A percentile compares a stretch with the other conserved stretches of the same genome.
Conservation (phyloP, 1,140 invertebrate species). For the Elymnias hypermnestra region DNA sequence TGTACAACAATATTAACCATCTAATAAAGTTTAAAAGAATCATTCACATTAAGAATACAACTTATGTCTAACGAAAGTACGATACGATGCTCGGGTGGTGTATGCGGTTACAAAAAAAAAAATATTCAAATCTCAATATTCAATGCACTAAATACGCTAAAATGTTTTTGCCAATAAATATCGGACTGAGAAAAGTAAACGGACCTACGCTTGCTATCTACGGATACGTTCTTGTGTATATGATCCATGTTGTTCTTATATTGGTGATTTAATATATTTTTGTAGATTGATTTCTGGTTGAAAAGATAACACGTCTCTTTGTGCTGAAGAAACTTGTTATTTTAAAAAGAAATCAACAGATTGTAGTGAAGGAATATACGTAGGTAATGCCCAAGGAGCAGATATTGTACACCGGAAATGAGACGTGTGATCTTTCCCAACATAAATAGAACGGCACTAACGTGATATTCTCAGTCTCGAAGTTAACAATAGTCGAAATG, state of each 20-base stretch:
- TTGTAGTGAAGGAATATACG: no score
- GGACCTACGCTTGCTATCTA: slow-evolving; percentile 43
- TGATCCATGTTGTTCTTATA: no score
- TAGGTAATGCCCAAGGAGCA: no score
- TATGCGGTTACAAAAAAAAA: slow-evolving; percentile 28
- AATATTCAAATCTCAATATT: slow-evolving; percentile 29
- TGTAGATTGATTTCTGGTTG: slow-evolving; percentile 3
- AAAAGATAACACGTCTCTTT: slow-evolving; percentile 14
- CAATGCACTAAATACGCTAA: slow-evolving; percentile 42
- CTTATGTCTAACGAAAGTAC: slow-evolving; percentile 29
- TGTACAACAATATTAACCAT: slow-evolving; percentile 52
- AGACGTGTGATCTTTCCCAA: slow-evolving; percentile 28
- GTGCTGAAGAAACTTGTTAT: no score
- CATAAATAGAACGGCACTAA: slow-evolving; percentile 73
- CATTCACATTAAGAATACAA: slow-evolving; percentile 51
- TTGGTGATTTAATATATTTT: slow-evolving; percentile 12
- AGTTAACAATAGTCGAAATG: slow-evolving; percentile 98
- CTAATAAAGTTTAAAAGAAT: slow-evolving; percentile 34
- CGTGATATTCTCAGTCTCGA: slow-evolving; percentile 95
- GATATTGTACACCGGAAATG: background rate
- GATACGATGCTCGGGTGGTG: slow-evolving; percentile 38
- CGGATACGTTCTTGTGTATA: slow-evolving; percentile 25
- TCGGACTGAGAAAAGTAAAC: slow-evolving; percentile 35
- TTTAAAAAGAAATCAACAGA: background rate
- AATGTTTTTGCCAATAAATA: slow-evolving; percentile 73